Base-by-base conservation (phyloP, 2,113 vertebrate genomes). In the Stegastes partitus region DNA sequence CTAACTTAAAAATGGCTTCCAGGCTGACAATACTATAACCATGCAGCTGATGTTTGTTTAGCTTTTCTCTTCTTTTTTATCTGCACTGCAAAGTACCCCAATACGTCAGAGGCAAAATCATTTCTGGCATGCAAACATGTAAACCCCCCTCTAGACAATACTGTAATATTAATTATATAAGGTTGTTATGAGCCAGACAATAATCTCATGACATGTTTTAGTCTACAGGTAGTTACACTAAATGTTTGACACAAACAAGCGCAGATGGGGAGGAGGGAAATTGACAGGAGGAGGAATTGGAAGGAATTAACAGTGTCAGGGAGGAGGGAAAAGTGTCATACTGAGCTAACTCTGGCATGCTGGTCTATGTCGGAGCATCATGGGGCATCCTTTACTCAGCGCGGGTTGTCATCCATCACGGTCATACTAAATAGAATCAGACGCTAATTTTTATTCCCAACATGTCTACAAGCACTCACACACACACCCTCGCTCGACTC, bases 1-100 rank as follows among this genome's bases (percentile, higher is more conserved):
- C 61, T 64, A 26, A 62, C 47, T 74, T 74, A 61, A 67, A 86
- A 85, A 80, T 83, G 58, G 63, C 56, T 71, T 54, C 72, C 21
- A 26, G 51, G 42, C 28, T 47, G 45, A 56, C 26, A 28, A 10
- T 4, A 50, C 45, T 4, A 8, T 62, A 26, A n/a, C 22, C 12
- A 42, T 11, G 47, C 15, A 14, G 45, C 51, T 42, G 12, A 14
- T 51, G 55, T 63, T 65, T 21, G 34, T 68, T 18, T 18, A 22
- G 23, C 1, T 9, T 57, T 62, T 11, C 10, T 68, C 18, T 23
- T 39, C 8, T 50, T 39, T 54, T 47, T 16, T 18, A 47, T 67
- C 42, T 62, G 25, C 0, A 45, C 34, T 44, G 53, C 18, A 65
- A 55, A 68, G 55, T 4, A 42, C 9, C n/a, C 19, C 14, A 18